Evolutionary conservation across 2,888 invertebrate species (phyloP).

Genomic region (Monoplex corrugatus): DNA sequence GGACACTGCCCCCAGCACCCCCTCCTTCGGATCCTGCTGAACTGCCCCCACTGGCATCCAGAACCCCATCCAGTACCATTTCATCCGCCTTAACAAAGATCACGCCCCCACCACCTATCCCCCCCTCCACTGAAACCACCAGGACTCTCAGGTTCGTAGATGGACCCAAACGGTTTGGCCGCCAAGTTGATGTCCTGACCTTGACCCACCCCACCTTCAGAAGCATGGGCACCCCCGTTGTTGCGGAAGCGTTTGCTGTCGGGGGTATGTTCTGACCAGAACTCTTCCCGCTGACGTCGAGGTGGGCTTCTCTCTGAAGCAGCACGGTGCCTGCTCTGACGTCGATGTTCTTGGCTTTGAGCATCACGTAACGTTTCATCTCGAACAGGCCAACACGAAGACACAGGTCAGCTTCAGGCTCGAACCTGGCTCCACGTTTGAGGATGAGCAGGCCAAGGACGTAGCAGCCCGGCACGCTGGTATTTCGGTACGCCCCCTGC

Average conservation of each 20-base stretch:
- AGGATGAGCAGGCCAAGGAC: constrained; percentile 61
- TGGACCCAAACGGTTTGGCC: constrained; percentile 66
- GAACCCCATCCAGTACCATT: constrained; percentile 67
- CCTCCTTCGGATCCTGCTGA: constrained; percentile 65
- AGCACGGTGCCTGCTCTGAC: constrained; percentile 63
- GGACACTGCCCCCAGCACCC: constrained; percentile 72
- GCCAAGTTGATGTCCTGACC: constrained; percentile 52
- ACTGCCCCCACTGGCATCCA: constrained; percentile 64
- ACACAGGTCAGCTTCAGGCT: constrained; percentile 60
- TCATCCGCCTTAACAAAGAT: constrained; percentile 63
- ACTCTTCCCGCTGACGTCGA: constrained; percentile 63
- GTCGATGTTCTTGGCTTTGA: constrained; percentile 64
- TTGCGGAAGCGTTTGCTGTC: constrained; percentile 56
- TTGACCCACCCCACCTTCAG: constrained; percentile 67
- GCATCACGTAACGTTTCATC: constrained; percentile 67
- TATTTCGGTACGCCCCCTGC: constrained; percentile 62
- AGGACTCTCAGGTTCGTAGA: constrained; percentile 62
- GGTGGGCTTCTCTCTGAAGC: constrained; percentile 67
- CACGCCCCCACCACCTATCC: constrained; percentile 64
- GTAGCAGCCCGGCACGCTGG: constrained; percentile 62
- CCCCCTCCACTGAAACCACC: constrained; percentile 67
- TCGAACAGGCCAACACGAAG: constrained; percentile 64
- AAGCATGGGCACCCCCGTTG: constrained; percentile 67
- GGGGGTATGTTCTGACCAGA: constrained; percentile 53
- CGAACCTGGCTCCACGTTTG: constrained; percentile 65